Evolutionary conservation across 2,888 invertebrate genomes (phyloP).

Genomic region (Ormyrus rosae): DNA sequence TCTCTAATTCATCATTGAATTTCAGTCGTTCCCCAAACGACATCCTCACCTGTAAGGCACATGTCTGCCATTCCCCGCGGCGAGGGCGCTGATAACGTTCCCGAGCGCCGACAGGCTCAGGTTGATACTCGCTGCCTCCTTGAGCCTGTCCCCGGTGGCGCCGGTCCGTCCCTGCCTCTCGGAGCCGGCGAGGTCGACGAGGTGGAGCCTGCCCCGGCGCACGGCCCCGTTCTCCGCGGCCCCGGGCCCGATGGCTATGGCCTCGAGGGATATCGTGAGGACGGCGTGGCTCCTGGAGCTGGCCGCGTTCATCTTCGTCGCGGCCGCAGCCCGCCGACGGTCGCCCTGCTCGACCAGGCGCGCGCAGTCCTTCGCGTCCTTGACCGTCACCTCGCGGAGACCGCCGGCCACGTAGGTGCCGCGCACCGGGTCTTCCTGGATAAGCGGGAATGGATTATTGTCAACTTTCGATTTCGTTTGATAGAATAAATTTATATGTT

Average conservation of each 20-base stretch:
- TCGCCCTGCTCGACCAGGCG: constrained; percentile 86
- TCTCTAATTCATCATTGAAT: no score
- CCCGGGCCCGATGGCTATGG: constrained; percentile 79
- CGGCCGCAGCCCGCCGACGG: constrained; percentile 87
- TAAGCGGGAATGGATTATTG: no score
- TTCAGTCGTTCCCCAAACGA: no score
- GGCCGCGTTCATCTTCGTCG: constrained; percentile 92
- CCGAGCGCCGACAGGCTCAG: constrained; percentile 90
- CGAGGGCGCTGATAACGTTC: constrained; percentile 92
- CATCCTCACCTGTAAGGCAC: constrained; percentile 79
- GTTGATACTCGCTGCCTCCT: constrained; percentile 94
- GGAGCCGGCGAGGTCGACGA: constrained; percentile 93
- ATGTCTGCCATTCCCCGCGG: constrained; percentile 85
- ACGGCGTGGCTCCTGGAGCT: constrained; percentile 92
- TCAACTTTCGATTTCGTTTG: no score
- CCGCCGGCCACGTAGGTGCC: constrained; percentile 82
- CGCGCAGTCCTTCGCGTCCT: constrained; percentile 87
- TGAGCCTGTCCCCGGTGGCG: constrained; percentile 89
- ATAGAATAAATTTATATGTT: no score
- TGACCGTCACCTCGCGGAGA: constrained; percentile 78
- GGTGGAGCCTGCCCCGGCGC: constrained; percentile 85
- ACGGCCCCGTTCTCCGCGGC: constrained; percentile 76
- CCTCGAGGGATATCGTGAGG: constrained; percentile 90
- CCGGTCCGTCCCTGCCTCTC: constrained; percentile 90
- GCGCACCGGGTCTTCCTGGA: constrained; percentile 75